A percentile compares a stretch with the other conserved stretches of the same genome.
Conservation (phyloP, 2,888 invertebrate genomes). For the Cacoxenus indagator region DNA sequence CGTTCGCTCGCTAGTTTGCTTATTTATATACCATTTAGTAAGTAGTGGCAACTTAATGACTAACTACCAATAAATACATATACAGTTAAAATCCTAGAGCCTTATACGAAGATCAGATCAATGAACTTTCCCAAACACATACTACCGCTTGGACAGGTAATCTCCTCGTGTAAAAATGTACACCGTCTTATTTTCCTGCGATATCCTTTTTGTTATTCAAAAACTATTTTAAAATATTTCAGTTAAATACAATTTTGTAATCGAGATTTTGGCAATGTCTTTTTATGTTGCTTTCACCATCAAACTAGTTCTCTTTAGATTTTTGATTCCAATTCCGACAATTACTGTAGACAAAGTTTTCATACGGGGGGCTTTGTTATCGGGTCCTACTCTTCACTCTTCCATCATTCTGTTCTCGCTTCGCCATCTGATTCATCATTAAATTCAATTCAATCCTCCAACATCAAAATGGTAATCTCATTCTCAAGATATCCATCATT, state of each 20-base stretch:
- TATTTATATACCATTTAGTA: slow-evolving; percentile 34
- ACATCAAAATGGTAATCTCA: neutral
- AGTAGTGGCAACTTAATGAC: slow-evolving; percentile 54
- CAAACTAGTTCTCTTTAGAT: neutral
- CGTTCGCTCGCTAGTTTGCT: neutral
- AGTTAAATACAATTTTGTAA: slow-evolving; percentile 6
- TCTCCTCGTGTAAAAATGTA: too few relatives aligned
- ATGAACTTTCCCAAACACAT: slow-evolving; percentile 13
- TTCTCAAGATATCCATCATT: neutral
- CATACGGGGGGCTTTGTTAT: too few relatives aligned
- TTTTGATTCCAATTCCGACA: neutral
- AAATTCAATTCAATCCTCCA: neutral
- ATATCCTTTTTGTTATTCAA: slow-evolving; percentile 24
- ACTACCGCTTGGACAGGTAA: too few relatives aligned
- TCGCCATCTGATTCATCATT: neutral
- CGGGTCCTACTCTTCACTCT: too few relatives aligned
- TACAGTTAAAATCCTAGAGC: slow-evolving; percentile 39
- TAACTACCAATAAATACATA: slow-evolving; percentile 51
- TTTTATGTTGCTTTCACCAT: slow-evolving; percentile 24
- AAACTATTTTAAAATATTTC: slow-evolving; percentile 36
- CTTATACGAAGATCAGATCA: slow-evolving; percentile 1
- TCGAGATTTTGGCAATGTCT: slow-evolving; percentile 29
- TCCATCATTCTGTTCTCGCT: neutral
- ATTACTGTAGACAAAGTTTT: too few relatives aligned
- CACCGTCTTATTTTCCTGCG: slow-evolving; percentile 17